Conservation (phyloP, 30 jellyfish, hydroid and myxozoan genomes). For the Aurelia aurita complex sp. Pacific region DNA sequence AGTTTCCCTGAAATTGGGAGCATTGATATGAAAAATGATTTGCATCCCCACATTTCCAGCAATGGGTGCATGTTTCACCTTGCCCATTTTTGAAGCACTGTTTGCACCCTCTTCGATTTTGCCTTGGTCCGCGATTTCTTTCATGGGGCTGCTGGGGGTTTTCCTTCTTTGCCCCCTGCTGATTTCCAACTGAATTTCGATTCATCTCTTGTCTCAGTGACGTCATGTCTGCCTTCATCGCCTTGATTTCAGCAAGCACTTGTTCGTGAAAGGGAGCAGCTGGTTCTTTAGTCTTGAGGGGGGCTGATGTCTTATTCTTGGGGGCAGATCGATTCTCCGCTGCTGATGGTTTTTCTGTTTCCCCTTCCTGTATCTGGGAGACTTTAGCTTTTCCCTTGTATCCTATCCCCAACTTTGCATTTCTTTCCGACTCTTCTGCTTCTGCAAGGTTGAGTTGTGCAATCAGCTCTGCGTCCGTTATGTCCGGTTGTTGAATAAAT, state of each 20-base stretch:
- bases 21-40: slow-evolving; percentile 14
- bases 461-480: no score
- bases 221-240: slow-evolving; percentile 13
- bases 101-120: slow-evolving; percentile 15
- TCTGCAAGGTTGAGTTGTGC: no score
- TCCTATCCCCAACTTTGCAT: slow-evolving; percentile 30
- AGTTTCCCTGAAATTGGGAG: slow-evolving; percentile 31
- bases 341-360: background rate
- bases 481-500: no score
- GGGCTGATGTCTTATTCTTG: background rate
- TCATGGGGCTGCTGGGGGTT: background rate
- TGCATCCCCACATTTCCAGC: slow-evolving; percentile 49
- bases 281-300: background rate
- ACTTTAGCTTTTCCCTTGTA: slow-evolving; percentile 22
- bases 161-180: slow-evolving; percentile 1
- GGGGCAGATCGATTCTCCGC: background rate
- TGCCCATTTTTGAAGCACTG: slow-evolving; percentile 23
- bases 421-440: no score
- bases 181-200: slow-evolving; percentile 1
- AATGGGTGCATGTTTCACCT: slow-evolving; percentile 33
- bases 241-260: slow-evolving; percentile 2
- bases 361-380: background rate
- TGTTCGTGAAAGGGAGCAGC: background rate
- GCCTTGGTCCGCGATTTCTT: slow-evolving; percentile 2
- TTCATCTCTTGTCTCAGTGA: slow-evolving; percentile 13